phyloP scores from a whole-genome alignment of 2,888 invertebrate species.

The Mycalesis mineus region DNA sequence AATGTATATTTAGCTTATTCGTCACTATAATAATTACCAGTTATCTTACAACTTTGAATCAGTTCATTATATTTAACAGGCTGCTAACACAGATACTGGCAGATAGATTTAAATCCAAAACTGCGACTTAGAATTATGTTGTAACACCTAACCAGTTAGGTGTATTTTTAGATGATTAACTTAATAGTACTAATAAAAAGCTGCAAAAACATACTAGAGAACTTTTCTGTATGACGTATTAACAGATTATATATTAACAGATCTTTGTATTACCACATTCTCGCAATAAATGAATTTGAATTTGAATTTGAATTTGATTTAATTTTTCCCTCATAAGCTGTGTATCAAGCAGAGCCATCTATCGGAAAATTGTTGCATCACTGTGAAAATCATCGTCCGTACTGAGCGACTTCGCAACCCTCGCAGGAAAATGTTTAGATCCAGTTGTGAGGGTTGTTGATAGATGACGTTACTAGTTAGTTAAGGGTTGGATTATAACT shows the following conservation, averaged over 20 bases:
- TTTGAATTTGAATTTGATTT: too few species aligned
- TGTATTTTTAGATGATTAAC: too few species aligned
- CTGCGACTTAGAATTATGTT: too few species aligned
- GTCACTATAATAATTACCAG: constrained; percentile 2
- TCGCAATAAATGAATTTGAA: too few species aligned
- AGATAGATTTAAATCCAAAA: too few species aligned
- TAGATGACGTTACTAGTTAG: constrained; percentile 8
- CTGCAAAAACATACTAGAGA: too few species aligned
- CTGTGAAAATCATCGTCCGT: not conserved
- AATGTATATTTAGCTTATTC: not conserved
- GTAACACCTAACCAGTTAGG: too few species aligned
- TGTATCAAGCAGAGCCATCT: constrained; percentile 19
- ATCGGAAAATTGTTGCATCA: constrained; percentile 9
- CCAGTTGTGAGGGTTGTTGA: not conserved
- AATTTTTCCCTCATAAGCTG: too few species aligned
- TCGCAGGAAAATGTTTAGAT: not conserved
- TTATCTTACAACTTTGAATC: not conserved
- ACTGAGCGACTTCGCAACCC: not conserved
- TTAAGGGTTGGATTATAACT: not conserved
- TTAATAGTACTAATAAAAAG: too few species aligned
- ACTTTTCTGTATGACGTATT: too few species aligned
- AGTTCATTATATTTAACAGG: not conserved
- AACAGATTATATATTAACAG: too few species aligned
- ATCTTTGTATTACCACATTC: not conserved
- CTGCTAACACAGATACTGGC: too few species aligned